phyloP scores from a whole-genome alignment of 2,113 vertebrate species.

The Coracopsis vasa region DNA sequence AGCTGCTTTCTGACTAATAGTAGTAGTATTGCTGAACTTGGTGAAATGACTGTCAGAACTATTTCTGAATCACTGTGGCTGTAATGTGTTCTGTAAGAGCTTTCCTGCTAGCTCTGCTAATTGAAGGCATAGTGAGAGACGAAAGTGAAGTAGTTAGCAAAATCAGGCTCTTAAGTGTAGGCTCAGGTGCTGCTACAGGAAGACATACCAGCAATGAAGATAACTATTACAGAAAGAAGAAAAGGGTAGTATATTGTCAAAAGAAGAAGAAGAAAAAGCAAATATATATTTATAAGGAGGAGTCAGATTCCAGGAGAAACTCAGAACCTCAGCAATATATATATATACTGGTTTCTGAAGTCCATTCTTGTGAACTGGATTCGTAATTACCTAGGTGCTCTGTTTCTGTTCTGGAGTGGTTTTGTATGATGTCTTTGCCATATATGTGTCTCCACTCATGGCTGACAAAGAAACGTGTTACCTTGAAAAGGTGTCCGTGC shows the following conservation, averaged over 20 bases:
- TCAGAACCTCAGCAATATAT: neutral
- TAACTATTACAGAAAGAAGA: neutral
- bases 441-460: neutral
- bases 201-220: neutral
- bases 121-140: neutral
- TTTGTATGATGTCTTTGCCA: neutral
- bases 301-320: neutral
- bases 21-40: neutral
- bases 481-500: neutral
- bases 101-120: neutral
- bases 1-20: neutral
- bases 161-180: neutral
- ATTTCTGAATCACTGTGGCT: fast-evolving
- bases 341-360: neutral
- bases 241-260: neutral
- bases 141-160: neutral
- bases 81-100: neutral
- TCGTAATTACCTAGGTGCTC: neutral
- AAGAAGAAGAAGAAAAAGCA: neutral
- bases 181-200: neutral
- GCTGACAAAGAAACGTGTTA: neutral
- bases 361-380: neutral
- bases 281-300: neutral
- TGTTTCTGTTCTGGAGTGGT: neutral
- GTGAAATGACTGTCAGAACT: neutral